A percentile compares a stretch with the other conserved stretches of the same genome.
These are phyloP conservation scores for Rhagologus leucostigma DNA, from an alignment of 2,113 vertebrate species.

Conservation along the genomic window DNA sequence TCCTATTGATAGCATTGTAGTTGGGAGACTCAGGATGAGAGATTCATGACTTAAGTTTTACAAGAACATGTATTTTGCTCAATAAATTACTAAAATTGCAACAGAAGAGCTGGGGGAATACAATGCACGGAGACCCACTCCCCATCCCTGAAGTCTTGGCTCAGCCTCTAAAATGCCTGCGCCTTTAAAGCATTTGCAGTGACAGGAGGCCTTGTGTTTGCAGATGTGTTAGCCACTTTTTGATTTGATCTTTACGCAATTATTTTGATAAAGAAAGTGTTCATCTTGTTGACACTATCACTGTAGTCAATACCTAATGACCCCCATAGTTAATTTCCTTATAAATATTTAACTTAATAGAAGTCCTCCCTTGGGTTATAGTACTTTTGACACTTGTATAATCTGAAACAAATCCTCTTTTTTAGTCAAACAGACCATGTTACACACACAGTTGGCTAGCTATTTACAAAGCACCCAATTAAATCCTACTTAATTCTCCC, in stretches of 20 bases:
- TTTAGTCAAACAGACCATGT: conserved; percentile 68
- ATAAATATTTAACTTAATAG: conserved; percentile 71
- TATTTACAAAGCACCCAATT: conserved; percentile 80
- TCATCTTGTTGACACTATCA: conserved; percentile 42
- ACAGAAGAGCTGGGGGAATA: neutral
- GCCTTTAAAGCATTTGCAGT: neutral
- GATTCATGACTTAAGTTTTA: neutral
- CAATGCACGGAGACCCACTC: neutral
- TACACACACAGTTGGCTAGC: conserved; percentile 71
- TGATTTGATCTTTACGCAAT: neutral
- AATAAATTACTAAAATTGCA: neutral
- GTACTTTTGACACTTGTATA: conserved; percentile 70
- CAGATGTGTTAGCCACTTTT: neutral
- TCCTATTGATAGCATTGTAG: neutral
- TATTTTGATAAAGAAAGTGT: conserved; percentile 33
- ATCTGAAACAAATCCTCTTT: conserved; percentile 77
- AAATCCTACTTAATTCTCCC: conserved; percentile 78
- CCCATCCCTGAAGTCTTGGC: neutral
- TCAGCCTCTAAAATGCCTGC: neutral
- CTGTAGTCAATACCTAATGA: conserved; percentile 27
- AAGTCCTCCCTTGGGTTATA: conserved; percentile 57
- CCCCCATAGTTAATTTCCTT: conserved; percentile 54
- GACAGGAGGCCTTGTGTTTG: neutral
- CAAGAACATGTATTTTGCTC: neutral
- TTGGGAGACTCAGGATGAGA: neutral